phyloP scores from a whole-genome alignment of 2,888 invertebrate species.

The Cetonia aurata region DNA sequence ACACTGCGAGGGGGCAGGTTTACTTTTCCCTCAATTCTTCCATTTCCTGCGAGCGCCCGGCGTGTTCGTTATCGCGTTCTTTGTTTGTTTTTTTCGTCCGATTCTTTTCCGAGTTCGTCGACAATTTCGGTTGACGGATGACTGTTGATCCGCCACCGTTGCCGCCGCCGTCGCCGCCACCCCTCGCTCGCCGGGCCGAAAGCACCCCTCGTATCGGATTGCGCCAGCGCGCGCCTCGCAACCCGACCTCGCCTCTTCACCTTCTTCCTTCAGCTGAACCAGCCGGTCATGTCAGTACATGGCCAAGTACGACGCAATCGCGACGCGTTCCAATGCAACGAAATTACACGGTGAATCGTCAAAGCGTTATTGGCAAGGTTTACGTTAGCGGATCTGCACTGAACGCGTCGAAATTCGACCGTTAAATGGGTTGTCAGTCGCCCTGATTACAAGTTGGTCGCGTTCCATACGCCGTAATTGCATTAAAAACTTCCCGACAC shows the following conservation, averaged over 20 bases:
- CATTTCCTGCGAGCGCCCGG: background rate
- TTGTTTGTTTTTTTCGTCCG: conserved; percentile 1
- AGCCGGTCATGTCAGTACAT: conserved; percentile 52
- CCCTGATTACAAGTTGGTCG: background rate
- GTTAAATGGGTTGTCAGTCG: background rate
- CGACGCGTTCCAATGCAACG: conserved; percentile 25
- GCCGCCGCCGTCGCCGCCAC: conserved; percentile 10
- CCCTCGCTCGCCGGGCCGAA: conserved; percentile 28
- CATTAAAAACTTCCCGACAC: background rate
- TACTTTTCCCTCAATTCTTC: background rate
- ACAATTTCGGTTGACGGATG: conserved; percentile 46
- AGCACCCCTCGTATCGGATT: conserved; percentile 50
- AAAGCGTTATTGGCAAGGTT: conserved; percentile 16
- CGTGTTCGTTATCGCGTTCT: conserved; percentile 15
- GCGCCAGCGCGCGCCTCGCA: conserved; percentile 50
- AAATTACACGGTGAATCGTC: conserved; percentile 1
- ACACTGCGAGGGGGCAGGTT: no score
- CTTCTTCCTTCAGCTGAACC: conserved; percentile 50
- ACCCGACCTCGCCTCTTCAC: conserved; percentile 52
- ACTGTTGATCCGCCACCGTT: conserved; percentile 50
- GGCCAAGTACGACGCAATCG: conserved; percentile 43
- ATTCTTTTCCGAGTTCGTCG: conserved; percentile 18
- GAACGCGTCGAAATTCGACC: background rate
- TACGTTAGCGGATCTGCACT: background rate
- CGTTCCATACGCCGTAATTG: conserved; percentile 5